These are phyloP conservation scores for Drosophila suboccidentalis DNA, from an alignment of 2,888 invertebrate species.

Conservation along the genomic window DNA sequence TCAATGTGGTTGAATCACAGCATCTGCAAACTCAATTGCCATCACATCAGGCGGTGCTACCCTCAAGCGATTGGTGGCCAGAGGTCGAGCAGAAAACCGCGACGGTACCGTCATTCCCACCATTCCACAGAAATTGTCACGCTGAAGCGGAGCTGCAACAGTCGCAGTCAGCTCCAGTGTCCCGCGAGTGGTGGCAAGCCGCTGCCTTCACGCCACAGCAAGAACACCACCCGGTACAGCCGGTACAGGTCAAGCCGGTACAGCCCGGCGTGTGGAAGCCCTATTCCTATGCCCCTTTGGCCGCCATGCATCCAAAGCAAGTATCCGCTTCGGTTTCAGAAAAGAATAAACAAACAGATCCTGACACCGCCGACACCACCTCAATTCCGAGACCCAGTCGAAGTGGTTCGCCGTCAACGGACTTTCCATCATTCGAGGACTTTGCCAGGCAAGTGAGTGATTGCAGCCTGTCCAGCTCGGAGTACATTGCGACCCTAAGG, in stretches of 20 bases:
- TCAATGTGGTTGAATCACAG: background rate
- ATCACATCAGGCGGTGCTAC: background rate
- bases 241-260: background rate
- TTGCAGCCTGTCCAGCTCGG: conserved; percentile 40
- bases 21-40: background rate
- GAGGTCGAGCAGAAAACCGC: background rate
- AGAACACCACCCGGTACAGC: background rate
- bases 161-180: background rate
- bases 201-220: conserved; percentile 27
- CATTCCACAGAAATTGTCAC: background rate
- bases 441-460: conserved; percentile 47
- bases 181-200: conserved; percentile 39
- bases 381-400: background rate
- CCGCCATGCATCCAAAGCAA: background rate
- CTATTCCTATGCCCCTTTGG: conserved; percentile 24
- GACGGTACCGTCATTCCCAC: background rate
- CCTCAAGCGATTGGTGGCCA: background rate
- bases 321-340: background rate
- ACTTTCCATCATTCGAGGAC: conserved; percentile 41
- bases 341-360: background rate
- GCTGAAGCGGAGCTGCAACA: background rate
- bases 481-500: conserved; percentile 59
- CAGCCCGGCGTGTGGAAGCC: conserved; percentile 27
- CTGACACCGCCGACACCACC: background rate
- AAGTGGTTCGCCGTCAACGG: background rate